Conservation (phyloP, 2,797 vertebrate species). For the Erpetoichthys calabaricus region DNA sequence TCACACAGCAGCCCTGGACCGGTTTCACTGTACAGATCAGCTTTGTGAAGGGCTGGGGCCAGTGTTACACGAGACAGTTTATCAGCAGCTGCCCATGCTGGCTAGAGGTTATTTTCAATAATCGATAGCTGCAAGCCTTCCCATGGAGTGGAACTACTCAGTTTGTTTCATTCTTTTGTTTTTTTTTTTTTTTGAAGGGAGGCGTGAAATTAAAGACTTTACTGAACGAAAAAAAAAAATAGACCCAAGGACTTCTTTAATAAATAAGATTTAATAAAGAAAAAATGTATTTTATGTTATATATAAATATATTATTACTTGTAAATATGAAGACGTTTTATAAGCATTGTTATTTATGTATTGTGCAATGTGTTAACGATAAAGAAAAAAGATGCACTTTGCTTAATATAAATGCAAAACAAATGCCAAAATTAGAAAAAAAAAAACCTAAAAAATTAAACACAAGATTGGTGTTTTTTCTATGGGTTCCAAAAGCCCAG, state of each 20-base stretch:
- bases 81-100: conserved; percentile 98
- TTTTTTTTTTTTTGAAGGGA: conserved; percentile 6
- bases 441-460: conserved; percentile 33
- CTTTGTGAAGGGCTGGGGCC: conserved; percentile 98
- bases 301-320: conserved; percentile 99
- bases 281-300: conserved; percentile 99
- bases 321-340: conserved; percentile 99
- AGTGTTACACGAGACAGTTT: conserved; percentile 96
- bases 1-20: conserved; percentile 88
- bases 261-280: conserved; percentile 88
- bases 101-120: conserved; percentile 97
- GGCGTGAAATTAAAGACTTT: conserved; percentile 23
- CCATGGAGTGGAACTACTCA: conserved; percentile 22
- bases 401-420: conserved; percentile 99
- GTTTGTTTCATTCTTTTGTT: conserved; percentile 3
- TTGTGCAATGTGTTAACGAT: conserved; percentile 99
- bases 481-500: conserved; percentile 42
- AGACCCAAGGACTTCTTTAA: conserved; percentile 57
- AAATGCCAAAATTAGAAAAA: conserved; percentile 90
- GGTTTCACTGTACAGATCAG: conserved; percentile 97
- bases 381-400: conserved; percentile 95
- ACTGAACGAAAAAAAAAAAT: conserved; percentile 42
- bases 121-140: conserved; percentile 56
- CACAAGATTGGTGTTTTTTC: conserved; percentile 42
- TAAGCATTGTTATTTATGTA: conserved; percentile 99